Evolutionary conservation across 1,140 invertebrate genomes (phyloP).

Genomic region (Lasioglossum albipes): DNA sequence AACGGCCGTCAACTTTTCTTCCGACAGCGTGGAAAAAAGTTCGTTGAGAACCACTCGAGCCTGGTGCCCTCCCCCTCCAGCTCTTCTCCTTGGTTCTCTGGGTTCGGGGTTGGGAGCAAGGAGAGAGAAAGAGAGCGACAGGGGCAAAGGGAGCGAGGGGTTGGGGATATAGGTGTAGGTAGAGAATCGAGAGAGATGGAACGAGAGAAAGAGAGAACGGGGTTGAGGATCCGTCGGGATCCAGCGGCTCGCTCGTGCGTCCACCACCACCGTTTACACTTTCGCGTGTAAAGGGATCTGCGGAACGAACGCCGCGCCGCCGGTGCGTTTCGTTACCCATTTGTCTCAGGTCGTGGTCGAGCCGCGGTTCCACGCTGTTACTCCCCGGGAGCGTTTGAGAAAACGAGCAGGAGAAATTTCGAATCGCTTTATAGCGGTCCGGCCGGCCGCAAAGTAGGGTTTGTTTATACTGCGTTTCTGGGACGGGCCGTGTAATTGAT

Average conservation of each 20-base stretch:
- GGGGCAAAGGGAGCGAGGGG: slow-evolving; percentile 38
- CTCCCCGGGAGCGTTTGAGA: slow-evolving; percentile 44
- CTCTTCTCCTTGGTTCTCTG: slow-evolving; percentile 41
- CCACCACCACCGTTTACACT: slow-evolving; percentile 74
- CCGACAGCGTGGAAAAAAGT: slow-evolving; percentile 5
- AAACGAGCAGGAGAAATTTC: slow-evolving; percentile 50
- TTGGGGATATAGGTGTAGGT: slow-evolving; percentile 53
- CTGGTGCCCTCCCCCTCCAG: slow-evolving; percentile 49
- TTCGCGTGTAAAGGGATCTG: slow-evolving; percentile 64
- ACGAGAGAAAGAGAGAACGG: neutral
- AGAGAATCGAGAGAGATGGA: slow-evolving; percentile 6
- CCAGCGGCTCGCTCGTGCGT: slow-evolving; percentile 57
- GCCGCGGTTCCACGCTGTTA: slow-evolving; percentile 60
- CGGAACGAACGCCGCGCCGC: slow-evolving; percentile 17
- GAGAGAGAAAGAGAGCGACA: slow-evolving; percentile 13
- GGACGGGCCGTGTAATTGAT: slow-evolving; percentile 31
- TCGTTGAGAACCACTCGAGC: slow-evolving; percentile 62
- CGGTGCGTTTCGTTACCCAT: slow-evolving; percentile 67
- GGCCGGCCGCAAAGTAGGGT: slow-evolving; percentile 27
- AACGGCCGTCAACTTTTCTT: neutral
- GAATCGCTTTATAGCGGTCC: slow-evolving; percentile 44
- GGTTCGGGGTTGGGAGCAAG: slow-evolving; percentile 35
- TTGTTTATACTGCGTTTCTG: slow-evolving; percentile 36
- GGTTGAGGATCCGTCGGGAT: slow-evolving; percentile 36
- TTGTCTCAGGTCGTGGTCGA: slow-evolving; percentile 73